Evolutionary conservation across 2,797 vertebrate species (phyloP).

Genomic region (Odontamblyopus lacepedii): DNA sequence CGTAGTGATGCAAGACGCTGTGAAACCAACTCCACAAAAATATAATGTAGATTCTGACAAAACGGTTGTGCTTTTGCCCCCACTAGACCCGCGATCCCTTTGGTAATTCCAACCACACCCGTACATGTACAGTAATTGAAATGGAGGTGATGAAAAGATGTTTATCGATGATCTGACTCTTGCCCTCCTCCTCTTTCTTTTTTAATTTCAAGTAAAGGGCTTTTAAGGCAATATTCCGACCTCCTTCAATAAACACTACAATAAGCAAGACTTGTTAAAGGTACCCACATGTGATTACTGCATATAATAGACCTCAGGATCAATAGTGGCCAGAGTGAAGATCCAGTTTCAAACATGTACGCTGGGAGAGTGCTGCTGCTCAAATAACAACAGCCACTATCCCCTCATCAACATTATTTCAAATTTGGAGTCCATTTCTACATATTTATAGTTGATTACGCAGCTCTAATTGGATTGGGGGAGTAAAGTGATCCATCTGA

Average conservation of each 20-base stretch:
- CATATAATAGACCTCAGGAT: slow-evolving; percentile 72
- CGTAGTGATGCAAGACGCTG: background rate
- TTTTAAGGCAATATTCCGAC: slow-evolving; percentile 69
- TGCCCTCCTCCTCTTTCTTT: slow-evolving; percentile 39
- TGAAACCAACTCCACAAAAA: background rate
- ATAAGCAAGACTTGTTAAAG: slow-evolving; percentile 80
- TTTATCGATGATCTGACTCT: slow-evolving; percentile 25
- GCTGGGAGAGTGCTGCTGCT: slow-evolving; percentile 72
- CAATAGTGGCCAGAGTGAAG: slow-evolving; percentile 71
- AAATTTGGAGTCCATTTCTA: slow-evolving; percentile 80
- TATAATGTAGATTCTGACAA: background rate
- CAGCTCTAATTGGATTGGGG: slow-evolving; percentile 75
- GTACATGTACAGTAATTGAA: slow-evolving; percentile 20
- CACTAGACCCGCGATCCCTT: background rate
- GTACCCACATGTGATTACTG: slow-evolving; percentile 78
- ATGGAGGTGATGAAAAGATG: slow-evolving; percentile 15
- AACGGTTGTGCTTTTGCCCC: slow-evolving; percentile 16
- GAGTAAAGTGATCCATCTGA: slow-evolving; percentile 74
- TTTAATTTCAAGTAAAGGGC: slow-evolving; percentile 60
- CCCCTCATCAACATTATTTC: slow-evolving; percentile 72
- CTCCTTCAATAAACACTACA: slow-evolving; percentile 76
- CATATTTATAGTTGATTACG: slow-evolving; percentile 82
- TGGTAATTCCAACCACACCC: slow-evolving; percentile 5
- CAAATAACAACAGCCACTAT: slow-evolving; percentile 71
- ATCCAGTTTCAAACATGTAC: slow-evolving; percentile 75